A percentile compares a stretch with the other conserved stretches of the same genome.
Evolutionary conservation across 1,140 invertebrate genomes (phyloP).

Genomic region (Zaprionus taronus): DNA sequence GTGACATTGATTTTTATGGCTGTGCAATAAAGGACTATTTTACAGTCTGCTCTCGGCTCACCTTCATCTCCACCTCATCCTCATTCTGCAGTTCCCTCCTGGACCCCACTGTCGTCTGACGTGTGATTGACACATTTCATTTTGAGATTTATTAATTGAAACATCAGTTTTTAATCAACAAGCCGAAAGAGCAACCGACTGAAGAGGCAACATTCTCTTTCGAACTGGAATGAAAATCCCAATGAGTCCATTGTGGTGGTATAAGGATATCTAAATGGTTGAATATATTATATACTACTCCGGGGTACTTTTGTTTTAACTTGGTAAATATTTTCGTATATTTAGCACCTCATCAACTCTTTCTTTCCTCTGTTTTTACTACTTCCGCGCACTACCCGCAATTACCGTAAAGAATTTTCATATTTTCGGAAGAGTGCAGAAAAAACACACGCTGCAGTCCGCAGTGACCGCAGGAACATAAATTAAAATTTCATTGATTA

Average conservation of each 20-base stretch:
- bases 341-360: background rate
- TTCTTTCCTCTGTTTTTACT: background rate
- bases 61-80: background rate
- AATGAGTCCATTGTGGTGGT: background rate
- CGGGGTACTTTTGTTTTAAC: too few relatives aligned
- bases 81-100: background rate
- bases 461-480: slow-evolving; percentile 27
- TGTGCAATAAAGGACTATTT: slow-evolving; percentile 10
- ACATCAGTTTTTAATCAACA: slow-evolving; percentile 37
- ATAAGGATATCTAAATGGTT: background rate
- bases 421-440: background rate
- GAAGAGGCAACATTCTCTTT: background rate
- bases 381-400: background rate
- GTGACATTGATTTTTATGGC: slow-evolving; percentile 19
- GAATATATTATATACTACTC: too few relatives aligned
- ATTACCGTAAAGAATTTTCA: slow-evolving; percentile 5
- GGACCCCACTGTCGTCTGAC: slow-evolving; percentile 5
- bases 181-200: background rate
- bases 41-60: background rate
- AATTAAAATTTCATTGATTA: slow-evolving; percentile 84
- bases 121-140: slow-evolving; percentile 59
- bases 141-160: slow-evolving; percentile 61
- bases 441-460: slow-evolving; percentile 2
- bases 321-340: background rate
- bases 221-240: background rate